These are phyloP conservation scores for Genyomyrus donnyi DNA, from an alignment of 2,113 vertebrate species.

Conservation along the genomic window DNA sequence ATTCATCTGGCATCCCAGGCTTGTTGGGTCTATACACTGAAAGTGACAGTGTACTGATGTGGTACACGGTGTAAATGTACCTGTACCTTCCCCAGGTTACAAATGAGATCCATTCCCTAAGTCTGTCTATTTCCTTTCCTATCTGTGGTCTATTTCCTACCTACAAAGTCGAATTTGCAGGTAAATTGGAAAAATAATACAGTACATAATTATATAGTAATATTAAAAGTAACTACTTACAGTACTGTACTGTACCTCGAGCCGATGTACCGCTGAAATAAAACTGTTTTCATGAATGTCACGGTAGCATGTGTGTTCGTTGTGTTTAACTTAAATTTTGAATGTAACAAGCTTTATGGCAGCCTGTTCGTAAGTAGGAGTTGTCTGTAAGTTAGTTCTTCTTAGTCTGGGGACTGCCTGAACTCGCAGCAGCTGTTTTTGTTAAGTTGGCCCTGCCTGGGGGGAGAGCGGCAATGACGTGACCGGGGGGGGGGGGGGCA, in stretches of 20 bases:
- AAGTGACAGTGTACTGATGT: not conserved
- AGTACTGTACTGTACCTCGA: not conserved
- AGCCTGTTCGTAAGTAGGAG: not conserved
- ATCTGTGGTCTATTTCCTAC: no score
- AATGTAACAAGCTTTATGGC: not conserved
- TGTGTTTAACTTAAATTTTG: not conserved
- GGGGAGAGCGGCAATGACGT: not conserved
- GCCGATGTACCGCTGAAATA: not conserved
- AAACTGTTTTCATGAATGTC: not conserved
- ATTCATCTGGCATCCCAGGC: not conserved
- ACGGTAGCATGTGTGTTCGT: not conserved
- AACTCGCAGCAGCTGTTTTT: not conserved
- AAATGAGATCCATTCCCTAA: not conserved
- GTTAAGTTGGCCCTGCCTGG: not conserved
- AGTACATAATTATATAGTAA: not conserved
- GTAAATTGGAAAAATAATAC: not conserved
- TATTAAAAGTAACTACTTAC: no score
- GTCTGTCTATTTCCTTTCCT: not conserved
- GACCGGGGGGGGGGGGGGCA: not conserved
- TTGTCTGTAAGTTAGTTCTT: not conserved
- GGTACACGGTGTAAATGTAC: not conserved
- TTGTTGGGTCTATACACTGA: not conserved
- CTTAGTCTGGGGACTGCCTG: not conserved
- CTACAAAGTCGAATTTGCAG: not conserved
- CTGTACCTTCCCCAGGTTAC: not conserved